Evolutionary conservation across 2,888 invertebrate species (phyloP), one percentile per base, ranked within the genome.

Genomic region (Gandaritis pyraliata): DNA sequence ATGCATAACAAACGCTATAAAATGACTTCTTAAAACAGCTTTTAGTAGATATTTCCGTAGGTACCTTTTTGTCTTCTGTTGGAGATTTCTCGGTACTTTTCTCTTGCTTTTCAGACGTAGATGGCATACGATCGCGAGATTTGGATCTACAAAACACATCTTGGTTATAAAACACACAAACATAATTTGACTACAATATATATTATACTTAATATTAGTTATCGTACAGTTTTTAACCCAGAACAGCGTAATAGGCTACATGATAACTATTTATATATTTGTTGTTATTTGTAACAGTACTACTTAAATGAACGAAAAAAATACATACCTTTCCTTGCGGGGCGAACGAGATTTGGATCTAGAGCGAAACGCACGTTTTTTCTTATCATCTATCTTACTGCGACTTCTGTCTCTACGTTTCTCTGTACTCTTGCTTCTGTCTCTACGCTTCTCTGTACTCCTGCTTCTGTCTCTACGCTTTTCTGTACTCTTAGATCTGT

Each of bases 51-150:
- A 23, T 23, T 23, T 23, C 29, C 30, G 43, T n/a, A n/a, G n/a
- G n/a, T 58, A 64, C 64, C 61, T 86, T 87, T 72, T 83, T 85
- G 0, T 85, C 83, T 0, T 83, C 82, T 1, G 61, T 63, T 0
- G 77, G 73, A 0, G 77, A 67, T 13, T 80, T 79, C 2, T 77
- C 78, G 0, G 4, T 53, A 8, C 11, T 8, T 67, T 73, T 77
- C 41, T 76, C 75, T 10, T 71, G 65, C 1, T 69, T 72, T 8
- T 72, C 68, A 0, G 80, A 69, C 0, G 62, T 65, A 0, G 78
- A 74, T 0, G 65, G 71, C 53, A 80, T 78, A 16, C 74, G 74
- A 0, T 78, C 78, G 2, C 78, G 81, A 1, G 77, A 68, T 38
- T 68, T 75, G 0, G 76, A 72, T 45, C 80, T 81, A 61, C n/a